Evolutionary conservation across 2,113 vertebrate genomes (phyloP).

Genomic region (Catagonus wagneri): DNA sequence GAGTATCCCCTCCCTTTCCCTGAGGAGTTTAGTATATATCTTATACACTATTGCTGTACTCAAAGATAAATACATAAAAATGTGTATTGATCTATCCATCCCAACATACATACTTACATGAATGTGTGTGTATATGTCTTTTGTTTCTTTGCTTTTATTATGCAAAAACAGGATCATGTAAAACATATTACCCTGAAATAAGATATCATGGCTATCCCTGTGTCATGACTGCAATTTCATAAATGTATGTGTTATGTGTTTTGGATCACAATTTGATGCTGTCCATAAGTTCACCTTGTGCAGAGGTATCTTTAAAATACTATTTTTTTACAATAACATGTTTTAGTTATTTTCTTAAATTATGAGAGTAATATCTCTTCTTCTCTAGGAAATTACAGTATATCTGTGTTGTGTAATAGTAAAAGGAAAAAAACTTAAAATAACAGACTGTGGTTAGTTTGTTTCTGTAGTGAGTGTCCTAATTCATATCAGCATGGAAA

Average conservation of each 20-base stretch:
- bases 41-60: no score
- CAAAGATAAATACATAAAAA: no score
- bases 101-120: background rate
- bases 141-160: background rate
- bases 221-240: background rate
- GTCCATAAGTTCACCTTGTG: background rate
- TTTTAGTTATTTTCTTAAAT: background rate
- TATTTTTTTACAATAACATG: background rate
- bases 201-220: background rate
- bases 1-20: no score
- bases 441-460: background rate
- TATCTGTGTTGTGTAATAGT: background rate
- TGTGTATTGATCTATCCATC: no score
- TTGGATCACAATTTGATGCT: background rate
- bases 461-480: background rate
- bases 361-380: background rate
- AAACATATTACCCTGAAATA: background rate
- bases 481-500: background rate
- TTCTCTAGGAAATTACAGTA: background rate
- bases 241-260: background rate
- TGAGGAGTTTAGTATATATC: no score
- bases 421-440: no score
- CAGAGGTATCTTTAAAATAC: background rate
- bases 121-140: background rate
- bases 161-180: background rate